phyloP scores from a whole-genome alignment of 1,140 invertebrate genomes.

The Sarcophaga peregrina region DNA sequence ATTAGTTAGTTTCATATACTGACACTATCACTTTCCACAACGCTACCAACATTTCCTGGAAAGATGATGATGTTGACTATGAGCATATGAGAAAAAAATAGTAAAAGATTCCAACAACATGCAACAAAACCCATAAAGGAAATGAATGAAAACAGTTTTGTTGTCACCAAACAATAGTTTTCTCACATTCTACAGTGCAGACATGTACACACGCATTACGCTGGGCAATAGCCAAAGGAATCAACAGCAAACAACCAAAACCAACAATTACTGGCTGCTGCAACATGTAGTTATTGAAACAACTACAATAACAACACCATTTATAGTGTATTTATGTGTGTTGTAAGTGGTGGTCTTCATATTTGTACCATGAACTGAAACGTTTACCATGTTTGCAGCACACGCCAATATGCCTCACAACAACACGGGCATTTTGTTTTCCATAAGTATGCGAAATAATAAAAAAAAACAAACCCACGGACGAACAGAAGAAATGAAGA shows the following conservation, averaged over 20 bases:
- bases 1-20: no score
- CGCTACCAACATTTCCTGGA: no score
- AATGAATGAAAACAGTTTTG: slow-evolving; percentile 43
- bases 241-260: background rate
- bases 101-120: background rate
- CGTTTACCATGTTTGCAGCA: slow-evolving; percentile 23
- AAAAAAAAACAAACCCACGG: no score
- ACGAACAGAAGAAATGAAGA: no score
- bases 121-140: background rate
- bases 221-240: no score
- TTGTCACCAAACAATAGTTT: slow-evolving; percentile 36
- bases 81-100: no score
- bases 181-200: background rate
- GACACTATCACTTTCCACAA: no score
- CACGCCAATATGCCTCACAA: background rate
- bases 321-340: no score
- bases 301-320: no score
- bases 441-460: no score
- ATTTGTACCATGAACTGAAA: background rate
- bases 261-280: background rate
- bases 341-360: background rate
- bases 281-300: background rate
- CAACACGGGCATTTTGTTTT: no score
- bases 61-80: no score
- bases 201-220: background rate